Percentiles rank a stretch among this genome's conserved stretches.
phyloP scores from a whole-genome alignment of 1,140 invertebrate genomes.

The Bombus huntii region DNA sequence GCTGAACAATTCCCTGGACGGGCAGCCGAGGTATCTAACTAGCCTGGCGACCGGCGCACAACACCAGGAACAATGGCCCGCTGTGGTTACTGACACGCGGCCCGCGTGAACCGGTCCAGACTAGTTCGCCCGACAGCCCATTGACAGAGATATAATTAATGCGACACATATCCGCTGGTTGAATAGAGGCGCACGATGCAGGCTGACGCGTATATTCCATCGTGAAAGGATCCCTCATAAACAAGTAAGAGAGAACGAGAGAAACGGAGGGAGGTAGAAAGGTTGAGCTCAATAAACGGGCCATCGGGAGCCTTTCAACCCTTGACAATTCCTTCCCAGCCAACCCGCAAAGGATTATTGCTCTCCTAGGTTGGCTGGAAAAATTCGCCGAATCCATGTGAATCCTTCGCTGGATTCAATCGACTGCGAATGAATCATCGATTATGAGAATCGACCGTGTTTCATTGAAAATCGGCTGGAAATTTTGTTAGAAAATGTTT shows the following conservation, averaged over 20 bases:
- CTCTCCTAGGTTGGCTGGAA: conserved; percentile 7
- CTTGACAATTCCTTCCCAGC: conserved; percentile 45
- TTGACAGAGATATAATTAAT: conserved; percentile 76
- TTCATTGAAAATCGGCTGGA: background rate
- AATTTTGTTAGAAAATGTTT: background rate
- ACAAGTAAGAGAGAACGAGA: background rate
- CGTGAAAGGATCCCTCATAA: conserved; percentile 52
- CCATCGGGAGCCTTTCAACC: conserved; percentile 48
- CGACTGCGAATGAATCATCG: conserved; percentile 10
- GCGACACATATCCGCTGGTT: conserved; percentile 70
- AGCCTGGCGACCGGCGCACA: conserved; percentile 54
- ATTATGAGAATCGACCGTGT: conserved; percentile 3
- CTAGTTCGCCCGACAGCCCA: conserved; percentile 65
- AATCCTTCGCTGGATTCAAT: conserved; percentile 7
- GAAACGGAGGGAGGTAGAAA: background rate
- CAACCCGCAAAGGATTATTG: conserved; percentile 39
- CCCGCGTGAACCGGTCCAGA: conserved; percentile 68
- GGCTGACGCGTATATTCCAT: conserved; percentile 63
- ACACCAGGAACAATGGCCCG: conserved; percentile 74
- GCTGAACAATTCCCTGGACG: conserved; percentile 76
- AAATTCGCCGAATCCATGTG: conserved; percentile 16
- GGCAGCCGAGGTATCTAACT: conserved; percentile 65
- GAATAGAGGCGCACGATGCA: conserved; percentile 60
- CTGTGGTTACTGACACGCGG: conserved; percentile 76
- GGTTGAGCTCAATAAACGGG: conserved; percentile 50